These are phyloP conservation scores for Prorops nasuta DNA, from an alignment of 1,140 invertebrate species.

Conservation along the genomic window DNA sequence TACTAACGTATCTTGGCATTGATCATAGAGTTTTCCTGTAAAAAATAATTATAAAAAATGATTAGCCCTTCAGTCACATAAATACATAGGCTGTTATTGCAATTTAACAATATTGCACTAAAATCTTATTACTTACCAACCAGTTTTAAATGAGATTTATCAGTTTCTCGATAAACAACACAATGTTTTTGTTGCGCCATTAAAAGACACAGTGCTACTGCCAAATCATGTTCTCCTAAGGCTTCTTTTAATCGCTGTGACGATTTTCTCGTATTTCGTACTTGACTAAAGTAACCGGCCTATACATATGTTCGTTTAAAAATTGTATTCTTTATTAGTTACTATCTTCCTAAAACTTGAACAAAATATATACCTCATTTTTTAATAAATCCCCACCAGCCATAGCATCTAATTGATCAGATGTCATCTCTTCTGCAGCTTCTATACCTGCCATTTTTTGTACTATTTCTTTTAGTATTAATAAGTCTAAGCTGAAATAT, in stretches of 20 bases:
- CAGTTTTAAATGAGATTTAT: conserved; percentile 88
- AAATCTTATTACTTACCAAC: conserved; percentile 62
- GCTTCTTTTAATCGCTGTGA: conserved; percentile 95
- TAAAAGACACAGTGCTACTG: conserved; percentile 88
- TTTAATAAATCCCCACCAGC: conserved; percentile 92
- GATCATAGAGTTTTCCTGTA: conserved; percentile 67
- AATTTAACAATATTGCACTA: not conserved
- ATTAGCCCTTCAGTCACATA: too few relatives aligned
- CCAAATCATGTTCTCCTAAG: conserved; percentile 86
- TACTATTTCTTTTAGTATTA: conserved; percentile 96
- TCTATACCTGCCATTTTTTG: conserved; percentile 99
- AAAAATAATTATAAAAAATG: conserved; percentile 6
- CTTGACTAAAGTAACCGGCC: conserved; percentile 95
- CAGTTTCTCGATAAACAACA: conserved; percentile 84
- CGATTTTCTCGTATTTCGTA: conserved; percentile 94
- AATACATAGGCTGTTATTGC: too few relatives aligned
- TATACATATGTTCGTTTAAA: conserved; percentile 43
- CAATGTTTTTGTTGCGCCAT: conserved; percentile 97
- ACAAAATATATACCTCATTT: conserved; percentile 72
- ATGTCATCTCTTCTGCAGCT: conserved; percentile 93
- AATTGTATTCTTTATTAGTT: conserved; percentile 4
- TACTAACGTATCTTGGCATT: conserved; percentile 97
- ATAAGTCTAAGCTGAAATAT: conserved; percentile 79
- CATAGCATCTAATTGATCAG: conserved; percentile 94
- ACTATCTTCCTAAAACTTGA: not conserved